phyloP scores from a whole-genome alignment of 2,888 invertebrate genomes.

The Antheraea assamensis region DNA sequence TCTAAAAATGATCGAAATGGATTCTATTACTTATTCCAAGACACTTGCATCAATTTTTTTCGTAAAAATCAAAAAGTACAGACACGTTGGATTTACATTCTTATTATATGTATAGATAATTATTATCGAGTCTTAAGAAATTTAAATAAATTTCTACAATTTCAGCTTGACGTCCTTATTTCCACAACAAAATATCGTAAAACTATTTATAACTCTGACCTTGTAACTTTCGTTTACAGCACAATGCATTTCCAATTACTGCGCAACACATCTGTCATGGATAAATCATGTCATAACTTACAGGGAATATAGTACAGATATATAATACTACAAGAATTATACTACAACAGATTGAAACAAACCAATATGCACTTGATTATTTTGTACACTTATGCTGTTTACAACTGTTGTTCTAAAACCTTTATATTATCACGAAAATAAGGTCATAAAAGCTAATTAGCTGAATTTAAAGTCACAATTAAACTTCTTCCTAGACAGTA shows the following conservation, averaged over 20 bases:
- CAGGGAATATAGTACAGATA: background rate
- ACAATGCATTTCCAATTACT: background rate
- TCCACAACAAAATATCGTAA: constrained; percentile 49
- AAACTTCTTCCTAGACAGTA: background rate
- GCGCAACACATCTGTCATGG: constrained; percentile 16
- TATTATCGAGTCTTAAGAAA: too few relatives aligned
- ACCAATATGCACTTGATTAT: too few relatives aligned
- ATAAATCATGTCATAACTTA: background rate
- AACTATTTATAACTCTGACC: constrained; percentile 47
- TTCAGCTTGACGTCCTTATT: constrained; percentile 22
- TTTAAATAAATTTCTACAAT: constrained; percentile 12
- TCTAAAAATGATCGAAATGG: too few relatives aligned
- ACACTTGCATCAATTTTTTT: too few relatives aligned
- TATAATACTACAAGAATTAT: background rate
- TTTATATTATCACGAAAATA: background rate
- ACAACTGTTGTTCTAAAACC: background rate
- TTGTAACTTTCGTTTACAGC: constrained; percentile 44
- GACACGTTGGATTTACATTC: too few relatives aligned
- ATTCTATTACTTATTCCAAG: too few relatives aligned
- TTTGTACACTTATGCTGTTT: background rate
- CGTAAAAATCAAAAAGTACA: too few relatives aligned
- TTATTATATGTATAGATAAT: too few relatives aligned
- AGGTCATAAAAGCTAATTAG: background rate
- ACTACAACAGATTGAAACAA: too few relatives aligned
- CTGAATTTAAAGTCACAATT: background rate